phyloP scores from a whole-genome alignment of 2,113 vertebrate species.

The Pyxicephalus adspersus region DNA sequence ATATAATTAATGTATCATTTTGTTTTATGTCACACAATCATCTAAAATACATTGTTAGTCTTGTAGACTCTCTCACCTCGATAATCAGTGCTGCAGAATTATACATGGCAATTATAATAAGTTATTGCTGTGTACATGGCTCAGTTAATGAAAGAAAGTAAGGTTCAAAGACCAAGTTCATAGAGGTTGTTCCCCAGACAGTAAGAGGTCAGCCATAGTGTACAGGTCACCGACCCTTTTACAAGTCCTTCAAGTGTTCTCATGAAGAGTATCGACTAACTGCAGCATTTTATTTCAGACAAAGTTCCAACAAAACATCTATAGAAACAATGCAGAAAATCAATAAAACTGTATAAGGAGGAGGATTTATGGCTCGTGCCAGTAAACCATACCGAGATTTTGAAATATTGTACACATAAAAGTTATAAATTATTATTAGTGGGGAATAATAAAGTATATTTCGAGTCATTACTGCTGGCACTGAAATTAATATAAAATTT shows the following conservation, averaged over 20 bases:
- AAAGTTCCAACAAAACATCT: constrained; percentile 60
- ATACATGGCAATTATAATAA: constrained; percentile 64
- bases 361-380: constrained; percentile 55
- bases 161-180: constrained; percentile 63
- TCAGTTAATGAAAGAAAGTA: constrained; percentile 59
- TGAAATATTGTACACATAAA: constrained; percentile 34
- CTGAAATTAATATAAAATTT: constrained; percentile 17
- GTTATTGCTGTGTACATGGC: constrained; percentile 60
- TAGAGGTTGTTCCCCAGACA: constrained; percentile 61
- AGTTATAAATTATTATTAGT: constrained; percentile 22
- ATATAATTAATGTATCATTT: too few species aligned
- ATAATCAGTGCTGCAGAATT: constrained; percentile 47
- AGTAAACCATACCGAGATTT: background rate
- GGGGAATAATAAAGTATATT: background rate
- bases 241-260: constrained; percentile 65
- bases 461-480: background rate
- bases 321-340: constrained; percentile 53
- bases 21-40: background rate
- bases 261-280: constrained; percentile 64
- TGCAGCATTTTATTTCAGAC: constrained; percentile 64
- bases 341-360: constrained; percentile 56
- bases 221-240: constrained; percentile 64
- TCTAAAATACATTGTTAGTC: constrained; percentile 22
- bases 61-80: background rate
- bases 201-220: constrained; percentile 43